A percentile compares a stretch with the other conserved stretches of the same genome.
phyloP scores from a whole-genome alignment of 2,113 vertebrate species.

The Nyctereutes procyonoides region DNA sequence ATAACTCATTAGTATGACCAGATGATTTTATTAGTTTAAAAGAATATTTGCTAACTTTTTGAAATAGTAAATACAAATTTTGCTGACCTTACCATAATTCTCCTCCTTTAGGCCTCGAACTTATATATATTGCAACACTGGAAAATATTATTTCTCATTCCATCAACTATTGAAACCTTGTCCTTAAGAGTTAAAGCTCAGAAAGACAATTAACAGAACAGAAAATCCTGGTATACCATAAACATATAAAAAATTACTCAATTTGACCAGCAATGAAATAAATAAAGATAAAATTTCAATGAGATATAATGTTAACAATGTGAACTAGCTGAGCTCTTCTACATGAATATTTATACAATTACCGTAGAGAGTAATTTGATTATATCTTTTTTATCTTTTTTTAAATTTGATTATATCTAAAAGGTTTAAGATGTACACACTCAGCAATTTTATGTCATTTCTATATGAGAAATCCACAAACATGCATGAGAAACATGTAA shows the following conservation, averaged over 20 bases:
- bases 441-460: not conserved
- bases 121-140: not conserved
- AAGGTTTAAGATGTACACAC: not conserved
- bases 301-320: not conserved
- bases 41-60: not conserved
- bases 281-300: not conserved
- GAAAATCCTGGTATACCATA: not conserved
- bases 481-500: not conserved
- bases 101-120: not conserved
- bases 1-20: not conserved
- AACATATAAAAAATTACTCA: not conserved
- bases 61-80: not conserved
- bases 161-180: not conserved
- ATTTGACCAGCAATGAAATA: not conserved
- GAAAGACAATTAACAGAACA: not conserved
- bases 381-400: too few species aligned
- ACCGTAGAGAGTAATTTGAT: not conserved
- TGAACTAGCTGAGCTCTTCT: not conserved
- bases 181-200: not conserved
- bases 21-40: not conserved
- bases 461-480: not conserved
- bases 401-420: not conserved
- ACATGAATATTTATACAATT: not conserved
- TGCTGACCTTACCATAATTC: not conserved
- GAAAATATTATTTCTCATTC: not conserved